phyloP scores from a whole-genome alignment of 2,888 invertebrate species.

The Bellardia bayeri region DNA sequence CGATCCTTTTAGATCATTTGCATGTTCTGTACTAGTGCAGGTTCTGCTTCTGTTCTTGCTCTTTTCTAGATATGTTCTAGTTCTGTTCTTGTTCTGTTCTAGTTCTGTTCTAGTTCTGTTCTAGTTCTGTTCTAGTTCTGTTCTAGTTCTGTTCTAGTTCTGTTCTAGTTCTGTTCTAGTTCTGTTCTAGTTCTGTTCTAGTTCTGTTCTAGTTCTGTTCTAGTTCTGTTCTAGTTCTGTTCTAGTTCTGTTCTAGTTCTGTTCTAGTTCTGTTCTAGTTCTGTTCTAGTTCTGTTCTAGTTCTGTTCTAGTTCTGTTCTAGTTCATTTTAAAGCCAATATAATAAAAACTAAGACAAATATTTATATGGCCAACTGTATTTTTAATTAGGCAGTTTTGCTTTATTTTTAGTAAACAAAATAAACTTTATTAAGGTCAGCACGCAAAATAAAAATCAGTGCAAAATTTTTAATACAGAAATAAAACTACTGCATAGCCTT shows the following conservation, averaged over 20 bases:
- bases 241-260: background rate
- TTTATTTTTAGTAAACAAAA: constrained; percentile 25
- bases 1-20: too few species aligned
- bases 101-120: constrained; percentile 14
- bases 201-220: background rate
- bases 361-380: background rate
- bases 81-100: background rate
- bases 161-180: background rate
- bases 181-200: background rate
- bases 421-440: constrained; percentile 57
- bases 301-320: background rate
- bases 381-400: constrained; percentile 35
- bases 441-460: constrained; percentile 54
- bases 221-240: background rate
- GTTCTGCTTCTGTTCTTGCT: too few species aligned
- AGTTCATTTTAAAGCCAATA: background rate
- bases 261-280: background rate
- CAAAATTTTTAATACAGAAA: constrained; percentile 4
- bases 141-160: background rate
- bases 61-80: background rate
- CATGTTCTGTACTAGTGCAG: too few species aligned
- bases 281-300: background rate
- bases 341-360: too few species aligned
- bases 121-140: constrained; percentile 7
- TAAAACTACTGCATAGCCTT: constrained; percentile 13